Percentiles rank a stretch among this genome's conserved stretches.
Evolutionary conservation across 2,797 vertebrate genomes (phyloP).

Genomic region (Oreortyx pictus): DNA sequence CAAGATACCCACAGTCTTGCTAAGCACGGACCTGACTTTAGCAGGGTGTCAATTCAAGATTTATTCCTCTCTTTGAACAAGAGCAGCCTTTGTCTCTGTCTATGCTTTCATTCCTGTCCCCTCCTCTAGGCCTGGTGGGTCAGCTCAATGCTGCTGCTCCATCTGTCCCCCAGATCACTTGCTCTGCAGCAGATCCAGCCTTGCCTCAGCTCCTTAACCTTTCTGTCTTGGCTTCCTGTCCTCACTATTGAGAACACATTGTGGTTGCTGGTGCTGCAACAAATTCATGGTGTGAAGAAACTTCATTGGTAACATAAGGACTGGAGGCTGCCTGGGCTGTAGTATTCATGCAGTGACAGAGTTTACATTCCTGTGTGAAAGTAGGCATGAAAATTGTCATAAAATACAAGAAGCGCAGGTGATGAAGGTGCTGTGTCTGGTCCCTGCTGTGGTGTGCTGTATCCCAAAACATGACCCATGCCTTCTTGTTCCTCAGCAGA

Average conservation of each 20-base stretch:
- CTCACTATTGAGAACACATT: background rate
- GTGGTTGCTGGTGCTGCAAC: background rate
- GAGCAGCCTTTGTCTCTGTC: background rate
- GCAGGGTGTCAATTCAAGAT: background rate
- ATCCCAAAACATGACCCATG: background rate
- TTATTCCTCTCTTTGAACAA: background rate
- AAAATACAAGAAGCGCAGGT: background rate
- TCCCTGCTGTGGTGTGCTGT: background rate
- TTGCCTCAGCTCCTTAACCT: background rate
- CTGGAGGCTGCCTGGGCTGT: background rate
- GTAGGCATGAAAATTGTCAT: background rate
- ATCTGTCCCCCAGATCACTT: rapidly evolving
- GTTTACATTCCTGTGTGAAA: background rate
- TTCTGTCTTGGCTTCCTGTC: background rate
- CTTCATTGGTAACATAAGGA: background rate
- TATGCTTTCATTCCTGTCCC: background rate
- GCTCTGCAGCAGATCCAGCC: background rate
- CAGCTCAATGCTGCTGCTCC: background rate
- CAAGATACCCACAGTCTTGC: background rate
- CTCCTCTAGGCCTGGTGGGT: background rate
- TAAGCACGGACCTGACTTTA: background rate
- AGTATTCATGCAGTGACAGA: background rate
- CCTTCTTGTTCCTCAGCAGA: background rate
- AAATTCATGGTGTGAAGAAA: background rate
- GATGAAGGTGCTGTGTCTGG: background rate